Base-by-base conservation (phyloP, 1,140 invertebrate species). In the Drosophila watanabei region DNA sequence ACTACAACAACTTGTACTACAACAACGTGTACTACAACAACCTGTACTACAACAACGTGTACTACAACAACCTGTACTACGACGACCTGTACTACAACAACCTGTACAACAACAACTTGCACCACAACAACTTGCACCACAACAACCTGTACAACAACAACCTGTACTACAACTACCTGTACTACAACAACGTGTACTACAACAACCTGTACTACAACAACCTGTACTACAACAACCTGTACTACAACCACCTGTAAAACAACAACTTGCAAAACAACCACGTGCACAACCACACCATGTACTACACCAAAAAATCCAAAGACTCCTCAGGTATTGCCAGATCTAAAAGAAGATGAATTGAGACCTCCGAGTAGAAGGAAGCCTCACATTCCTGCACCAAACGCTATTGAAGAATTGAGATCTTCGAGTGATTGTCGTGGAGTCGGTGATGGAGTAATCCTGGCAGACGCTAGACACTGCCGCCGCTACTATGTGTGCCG, bases 401-500 rank as follows among this genome's bases (percentile, higher is more conserved):
- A 13, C 13, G 13, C 28, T 6, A 7, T 66, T 28, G 61, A 63
- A 9, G 24, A 32, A 0, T 46, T 83, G 18, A n/a, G n/a, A 13
- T 65, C 66, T 0, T 9, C 30, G 0, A 56, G 48, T 9, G 81
- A 85, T 30, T 85, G 82, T 28, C 72, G 68, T 30, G 81, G 60
- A 8, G 7, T 80, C 1, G 39, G 59, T 4, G 82, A 85, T 52
- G 82, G 68, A 9, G 64, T 64, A 2, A n/a, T 77, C 7, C 64
- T 80, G 16, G 46, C 60, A 5, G 79, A 85, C 18, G 35, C 43
- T 20, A 64, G 30, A 41, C 82, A 85, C 20, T 85, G 82, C 16
- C 81, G 82, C 3, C 82, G 82, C 8, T 85, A 68, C 51, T 84
- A 80, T 30, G 51, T 70, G 14, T 85, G 82, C 43, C 49, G 39